Evolutionary conservation across 2,888 invertebrate genomes (phyloP).

Genomic region (Drosophila neotestacea): DNA sequence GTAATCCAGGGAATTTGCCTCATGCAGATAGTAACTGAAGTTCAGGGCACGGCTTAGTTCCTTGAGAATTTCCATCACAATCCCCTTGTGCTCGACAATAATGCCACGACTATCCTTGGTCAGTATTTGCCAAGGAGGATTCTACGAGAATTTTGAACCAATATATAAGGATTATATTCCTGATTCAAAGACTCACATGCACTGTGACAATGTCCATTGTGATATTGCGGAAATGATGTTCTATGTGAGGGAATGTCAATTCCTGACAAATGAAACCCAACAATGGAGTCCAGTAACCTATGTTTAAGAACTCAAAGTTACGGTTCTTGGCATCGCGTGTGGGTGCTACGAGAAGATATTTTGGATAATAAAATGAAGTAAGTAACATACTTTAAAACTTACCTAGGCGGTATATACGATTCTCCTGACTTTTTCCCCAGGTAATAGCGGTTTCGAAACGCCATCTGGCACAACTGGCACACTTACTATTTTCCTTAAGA

Average conservation of each 20-base stretch:
- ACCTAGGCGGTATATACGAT: slow-evolving; percentile 65
- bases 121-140: slow-evolving; percentile 95
- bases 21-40: slow-evolving; percentile 87
- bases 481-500: slow-evolving; percentile 82
- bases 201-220: slow-evolving; percentile 90
- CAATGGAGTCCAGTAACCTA: slow-evolving; percentile 91
- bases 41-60: slow-evolving; percentile 92
- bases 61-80: slow-evolving; percentile 92
- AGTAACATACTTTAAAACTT: neutral
- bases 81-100: slow-evolving; percentile 87
- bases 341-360: slow-evolving; percentile 19
- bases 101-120: slow-evolving; percentile 86
- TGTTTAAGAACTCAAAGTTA: slow-evolving; percentile 85
- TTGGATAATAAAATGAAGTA: neutral
- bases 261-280: slow-evolving; percentile 89
- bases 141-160: slow-evolving; percentile 86
- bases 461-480: slow-evolving; percentile 88
- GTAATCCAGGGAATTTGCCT: slow-evolving; percentile 59
- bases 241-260: slow-evolving; percentile 91
- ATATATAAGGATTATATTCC: slow-evolving; percentile 63
- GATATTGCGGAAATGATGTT: slow-evolving; percentile 91
- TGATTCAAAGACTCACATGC: slow-evolving; percentile 88
- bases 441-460: slow-evolving; percentile 87
- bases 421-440: slow-evolving; percentile 86
- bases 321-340: slow-evolving; percentile 64